Conservation (phyloP, 2,113 vertebrate species). For the Eira barbara region DNA sequence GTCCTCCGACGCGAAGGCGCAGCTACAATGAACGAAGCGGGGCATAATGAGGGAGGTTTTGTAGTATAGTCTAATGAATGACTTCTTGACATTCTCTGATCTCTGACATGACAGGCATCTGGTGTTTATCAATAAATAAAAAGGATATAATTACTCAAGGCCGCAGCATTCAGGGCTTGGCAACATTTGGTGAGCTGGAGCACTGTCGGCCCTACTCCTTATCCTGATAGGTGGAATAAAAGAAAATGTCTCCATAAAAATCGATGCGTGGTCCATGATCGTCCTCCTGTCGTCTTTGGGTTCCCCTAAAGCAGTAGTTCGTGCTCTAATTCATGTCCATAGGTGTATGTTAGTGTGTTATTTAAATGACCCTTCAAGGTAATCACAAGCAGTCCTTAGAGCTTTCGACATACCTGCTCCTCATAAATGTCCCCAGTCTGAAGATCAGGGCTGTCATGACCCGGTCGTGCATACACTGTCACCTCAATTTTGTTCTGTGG, state of each 20-base stretch:
- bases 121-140: constrained; percentile 88
- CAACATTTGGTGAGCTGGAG: constrained; percentile 84
- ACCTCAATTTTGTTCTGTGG: neutral
- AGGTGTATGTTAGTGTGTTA: constrained; percentile 57
- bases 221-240: constrained; percentile 67
- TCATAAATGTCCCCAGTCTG: constrained; percentile 34
- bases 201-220: constrained; percentile 65
- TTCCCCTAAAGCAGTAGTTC: constrained; percentile 59
- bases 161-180: constrained; percentile 65
- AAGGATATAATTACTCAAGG: constrained; percentile 80
- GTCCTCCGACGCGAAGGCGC: constrained; percentile 59
- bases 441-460: neutral
- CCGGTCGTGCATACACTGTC: neutral
- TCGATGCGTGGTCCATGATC: constrained; percentile 63
- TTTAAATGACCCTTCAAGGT: constrained; percentile 64
- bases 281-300: constrained; percentile 64
- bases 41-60: constrained; percentile 76
- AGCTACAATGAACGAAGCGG: constrained; percentile 65
- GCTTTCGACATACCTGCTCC: neutral
- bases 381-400: constrained; percentile 36
- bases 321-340: constrained; percentile 47
- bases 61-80: constrained; percentile 76
- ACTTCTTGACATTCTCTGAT: constrained; percentile 78
- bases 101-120: constrained; percentile 85
- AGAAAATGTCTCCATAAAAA: constrained; percentile 77